These are phyloP conservation scores for Odontesthes bonariensis DNA, from an alignment of 2,113 vertebrate genomes.

Conservation along the genomic window DNA sequence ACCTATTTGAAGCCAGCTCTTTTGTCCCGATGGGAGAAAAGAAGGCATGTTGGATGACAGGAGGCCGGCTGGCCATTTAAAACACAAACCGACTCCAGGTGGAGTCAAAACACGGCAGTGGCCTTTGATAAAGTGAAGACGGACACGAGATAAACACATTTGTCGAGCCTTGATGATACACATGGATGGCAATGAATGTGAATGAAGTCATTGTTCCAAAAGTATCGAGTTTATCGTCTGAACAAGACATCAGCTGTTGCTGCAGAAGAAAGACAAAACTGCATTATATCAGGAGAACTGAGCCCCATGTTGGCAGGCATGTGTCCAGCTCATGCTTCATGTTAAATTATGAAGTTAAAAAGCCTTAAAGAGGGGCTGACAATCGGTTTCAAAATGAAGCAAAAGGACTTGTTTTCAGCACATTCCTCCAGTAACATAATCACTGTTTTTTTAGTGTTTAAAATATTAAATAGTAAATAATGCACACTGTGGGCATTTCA, in stretches of 20 bases:
- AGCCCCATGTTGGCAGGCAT: slow-evolving; percentile 16
- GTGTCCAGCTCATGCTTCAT: slow-evolving; percentile 26
- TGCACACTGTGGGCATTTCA: no score
- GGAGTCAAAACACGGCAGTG: slow-evolving; percentile 48
- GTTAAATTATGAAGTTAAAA: slow-evolving; percentile 14
- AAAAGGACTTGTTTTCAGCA: no score
- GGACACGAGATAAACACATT: slow-evolving; percentile 4
- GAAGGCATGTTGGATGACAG: slow-evolving; percentile 13
- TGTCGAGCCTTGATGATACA: slow-evolving; percentile 32
- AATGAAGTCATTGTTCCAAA: slow-evolving; percentile 3
- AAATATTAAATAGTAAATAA: no score
- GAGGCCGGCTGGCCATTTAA: slow-evolving; percentile 22
- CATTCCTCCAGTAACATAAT: no score
- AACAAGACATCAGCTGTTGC: background rate
- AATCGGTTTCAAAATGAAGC: no score
- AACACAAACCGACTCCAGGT: slow-evolving; percentile 27
- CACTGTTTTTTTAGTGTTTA: no score
- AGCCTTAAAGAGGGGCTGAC: background rate
- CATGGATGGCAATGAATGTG: slow-evolving; percentile 5
- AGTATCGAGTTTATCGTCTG: slow-evolving; percentile 36
- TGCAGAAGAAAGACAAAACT: slow-evolving; percentile 30
- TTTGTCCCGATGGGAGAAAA: slow-evolving; percentile 53
- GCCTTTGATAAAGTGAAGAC: slow-evolving; percentile 30
- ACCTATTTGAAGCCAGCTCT: slow-evolving; percentile 49
- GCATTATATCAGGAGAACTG: slow-evolving; percentile 41